Evolutionary conservation across 2,888 invertebrate species (phyloP).

Genomic region (Hypomecis punctinalis): DNA sequence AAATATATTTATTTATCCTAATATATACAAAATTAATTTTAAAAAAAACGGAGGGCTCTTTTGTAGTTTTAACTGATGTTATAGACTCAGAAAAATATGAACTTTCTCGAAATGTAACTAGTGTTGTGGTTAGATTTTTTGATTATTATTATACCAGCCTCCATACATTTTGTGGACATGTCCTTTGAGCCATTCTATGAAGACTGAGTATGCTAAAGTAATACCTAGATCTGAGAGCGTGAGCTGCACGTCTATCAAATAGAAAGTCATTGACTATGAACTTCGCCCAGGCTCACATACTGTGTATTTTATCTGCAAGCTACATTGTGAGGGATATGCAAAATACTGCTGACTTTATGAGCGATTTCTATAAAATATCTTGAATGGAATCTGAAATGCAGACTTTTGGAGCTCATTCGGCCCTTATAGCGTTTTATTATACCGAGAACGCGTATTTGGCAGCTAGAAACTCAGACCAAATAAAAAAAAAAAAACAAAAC

Average conservation of each 20-base stretch:
- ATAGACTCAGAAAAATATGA: no score
- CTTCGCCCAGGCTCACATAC: conserved; percentile 3
- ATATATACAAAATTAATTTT: no score
- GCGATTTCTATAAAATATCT: conserved; percentile 39
- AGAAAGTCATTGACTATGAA: not conserved
- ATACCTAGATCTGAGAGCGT: not conserved
- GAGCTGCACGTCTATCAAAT: not conserved
- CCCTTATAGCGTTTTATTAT: conserved; percentile 13
- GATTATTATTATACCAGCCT: no score
- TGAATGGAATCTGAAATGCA: conserved; percentile 30
- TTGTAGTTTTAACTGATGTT: no score
- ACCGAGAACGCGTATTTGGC: not conserved
- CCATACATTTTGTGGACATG: no score
- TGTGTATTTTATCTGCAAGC: conserved; percentile 15
- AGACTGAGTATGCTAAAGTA: not conserved
- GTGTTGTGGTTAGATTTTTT: no score
- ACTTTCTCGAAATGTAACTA: no score
- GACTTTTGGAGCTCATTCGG: conserved; percentile 15
- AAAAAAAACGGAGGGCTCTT: no score
- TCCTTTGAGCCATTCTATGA: not conserved
- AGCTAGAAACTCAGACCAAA: no score
- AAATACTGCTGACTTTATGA: conserved; percentile 42
- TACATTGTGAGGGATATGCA: conserved; percentile 32
- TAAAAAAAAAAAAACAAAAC: no score
- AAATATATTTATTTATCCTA: no score